These are phyloP conservation scores for Helicoverpa assulta DNA, from an alignment of 2,888 invertebrate species.

Conservation along the genomic window DNA sequence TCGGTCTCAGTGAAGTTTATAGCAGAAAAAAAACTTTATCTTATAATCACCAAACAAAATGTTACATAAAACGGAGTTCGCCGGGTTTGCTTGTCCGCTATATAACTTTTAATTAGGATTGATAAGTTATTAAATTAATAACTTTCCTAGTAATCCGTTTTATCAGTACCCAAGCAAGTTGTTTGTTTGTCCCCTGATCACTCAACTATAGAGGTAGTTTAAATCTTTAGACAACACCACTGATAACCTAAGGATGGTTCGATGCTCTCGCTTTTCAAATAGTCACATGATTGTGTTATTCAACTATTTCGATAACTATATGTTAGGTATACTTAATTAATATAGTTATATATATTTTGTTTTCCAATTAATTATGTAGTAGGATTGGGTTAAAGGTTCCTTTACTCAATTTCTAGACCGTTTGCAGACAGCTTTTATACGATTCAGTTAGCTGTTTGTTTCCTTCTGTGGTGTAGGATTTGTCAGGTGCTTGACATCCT, in stretches of 20 bases:
- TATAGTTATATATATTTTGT: background rate
- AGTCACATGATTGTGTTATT: slow-evolving; percentile 25
- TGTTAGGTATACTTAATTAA: background rate
- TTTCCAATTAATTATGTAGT: background rate
- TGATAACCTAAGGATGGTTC: slow-evolving; percentile 32
- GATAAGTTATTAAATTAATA: background rate
- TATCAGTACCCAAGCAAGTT: background rate
- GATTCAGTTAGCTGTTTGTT: too few species aligned
- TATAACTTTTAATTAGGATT: background rate
- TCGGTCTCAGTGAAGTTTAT: too few species aligned
- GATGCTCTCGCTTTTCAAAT: slow-evolving; percentile 11
- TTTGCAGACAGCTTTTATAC: too few species aligned
- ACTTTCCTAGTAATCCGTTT: background rate
- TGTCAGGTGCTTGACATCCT: too few species aligned
- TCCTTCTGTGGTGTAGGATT: too few species aligned
- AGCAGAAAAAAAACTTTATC: too few species aligned
- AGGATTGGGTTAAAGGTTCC: background rate
- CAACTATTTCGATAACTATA: slow-evolving; percentile 7
- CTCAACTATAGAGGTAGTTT: background rate
- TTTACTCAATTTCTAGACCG: background rate
- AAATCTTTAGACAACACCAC: background rate
- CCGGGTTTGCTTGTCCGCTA: too few species aligned
- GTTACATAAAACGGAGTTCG: too few species aligned
- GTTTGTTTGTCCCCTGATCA: slow-evolving; percentile 20
- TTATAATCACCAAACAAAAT: too few species aligned